A percentile compares a stretch with the other conserved stretches of the same genome.
These are phyloP conservation scores for Apotomis turbidana DNA, from an alignment of 2,888 invertebrate genomes.

Conservation along the genomic window DNA sequence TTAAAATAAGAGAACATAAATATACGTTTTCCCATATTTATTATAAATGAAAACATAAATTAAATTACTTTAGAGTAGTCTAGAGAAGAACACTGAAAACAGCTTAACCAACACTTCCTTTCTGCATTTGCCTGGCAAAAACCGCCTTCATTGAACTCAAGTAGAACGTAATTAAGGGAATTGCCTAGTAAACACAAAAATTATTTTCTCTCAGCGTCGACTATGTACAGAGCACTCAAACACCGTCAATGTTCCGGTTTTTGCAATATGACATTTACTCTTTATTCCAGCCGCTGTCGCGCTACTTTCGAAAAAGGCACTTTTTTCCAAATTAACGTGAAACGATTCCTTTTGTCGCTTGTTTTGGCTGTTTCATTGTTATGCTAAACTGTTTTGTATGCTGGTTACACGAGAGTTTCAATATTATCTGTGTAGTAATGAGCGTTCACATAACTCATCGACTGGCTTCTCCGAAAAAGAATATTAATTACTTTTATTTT, in stretches of 20 bases:
- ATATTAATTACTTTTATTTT: background rate
- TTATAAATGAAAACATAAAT: no score
- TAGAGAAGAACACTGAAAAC: background rate
- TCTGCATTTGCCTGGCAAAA: background rate
- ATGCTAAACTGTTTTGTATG: constrained; percentile 16
- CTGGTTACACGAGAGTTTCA: background rate
- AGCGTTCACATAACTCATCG: background rate
- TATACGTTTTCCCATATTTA: no score
- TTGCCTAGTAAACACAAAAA: background rate
- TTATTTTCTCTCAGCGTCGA: background rate
- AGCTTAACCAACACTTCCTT: background rate
- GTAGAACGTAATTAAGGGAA: constrained; percentile 12
- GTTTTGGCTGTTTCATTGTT: constrained; percentile 10
- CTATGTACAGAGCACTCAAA: constrained; percentile 12
- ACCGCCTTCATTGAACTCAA: constrained; percentile 5
- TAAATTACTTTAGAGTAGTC: no score
- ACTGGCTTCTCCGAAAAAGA: background rate
- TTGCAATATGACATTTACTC: constrained; percentile 23
- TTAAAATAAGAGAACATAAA: no score
- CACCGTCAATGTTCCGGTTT: background rate
- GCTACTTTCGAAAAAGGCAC: constrained; percentile 19
- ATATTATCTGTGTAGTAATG: constrained; percentile 6
- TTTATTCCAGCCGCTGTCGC: background rate
- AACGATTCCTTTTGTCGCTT: constrained; percentile 10
- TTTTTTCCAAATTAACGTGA: constrained; percentile 3